These are phyloP conservation scores for Pachliopta kotzebuea DNA, from an alignment of 2,888 invertebrate species.

Conservation along the genomic window DNA sequence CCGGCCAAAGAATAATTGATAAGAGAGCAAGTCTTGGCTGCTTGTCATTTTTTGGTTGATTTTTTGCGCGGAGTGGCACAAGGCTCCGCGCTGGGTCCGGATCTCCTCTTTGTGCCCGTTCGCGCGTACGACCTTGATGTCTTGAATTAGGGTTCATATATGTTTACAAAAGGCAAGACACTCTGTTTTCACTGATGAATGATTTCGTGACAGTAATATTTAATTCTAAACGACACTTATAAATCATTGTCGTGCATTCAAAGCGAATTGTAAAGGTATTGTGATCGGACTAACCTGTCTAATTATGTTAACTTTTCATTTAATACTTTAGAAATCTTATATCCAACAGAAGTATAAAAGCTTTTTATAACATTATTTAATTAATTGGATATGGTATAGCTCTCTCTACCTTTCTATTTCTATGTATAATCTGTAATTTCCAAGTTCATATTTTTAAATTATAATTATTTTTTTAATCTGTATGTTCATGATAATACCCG, in stretches of 20 bases:
- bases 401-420: too few species aligned
- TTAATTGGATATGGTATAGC: too few species aligned
- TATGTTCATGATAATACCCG: too few species aligned
- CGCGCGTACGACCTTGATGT: conserved; percentile 35
- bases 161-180: conserved; percentile 21
- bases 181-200: conserved; percentile 19
- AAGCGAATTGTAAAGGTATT: too few species aligned
- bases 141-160: conserved; percentile 27
- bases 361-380: too few species aligned
- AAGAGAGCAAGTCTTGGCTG: conserved; percentile 43
- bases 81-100: conserved; percentile 34
- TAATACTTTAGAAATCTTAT: too few species aligned
- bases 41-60: conserved; percentile 39
- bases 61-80: conserved; percentile 37
- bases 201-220: conserved; percentile 20
- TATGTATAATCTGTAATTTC: too few species aligned
- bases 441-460: too few species aligned
- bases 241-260: neutral
- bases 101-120: conserved; percentile 30
- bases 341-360: too few species aligned
- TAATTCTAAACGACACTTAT: conserved; percentile 1
- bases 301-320: too few species aligned
- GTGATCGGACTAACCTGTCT: too few species aligned
- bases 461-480: too few species aligned
- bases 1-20: conserved; percentile 48